These are phyloP conservation scores for Oeneis ivallda DNA, from an alignment of 2,888 invertebrate species.

Conservation along the genomic window DNA sequence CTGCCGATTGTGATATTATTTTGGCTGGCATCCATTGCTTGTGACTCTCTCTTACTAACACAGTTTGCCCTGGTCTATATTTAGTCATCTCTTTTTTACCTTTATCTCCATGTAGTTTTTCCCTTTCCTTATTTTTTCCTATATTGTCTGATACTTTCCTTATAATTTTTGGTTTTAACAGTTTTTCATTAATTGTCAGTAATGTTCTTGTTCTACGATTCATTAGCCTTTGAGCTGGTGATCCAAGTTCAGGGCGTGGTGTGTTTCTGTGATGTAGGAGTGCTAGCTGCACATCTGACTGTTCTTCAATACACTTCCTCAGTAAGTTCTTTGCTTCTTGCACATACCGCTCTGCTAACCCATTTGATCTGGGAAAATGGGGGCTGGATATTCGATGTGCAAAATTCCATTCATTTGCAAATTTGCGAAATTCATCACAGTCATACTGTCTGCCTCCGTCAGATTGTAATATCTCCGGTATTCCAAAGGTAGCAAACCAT, in stretches of 20 bases:
- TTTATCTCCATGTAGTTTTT: background rate
- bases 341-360: background rate
- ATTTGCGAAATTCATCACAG: background rate
- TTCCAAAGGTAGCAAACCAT: background rate
- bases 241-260: slow-evolving; percentile 8
- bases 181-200: background rate
- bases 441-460: background rate
- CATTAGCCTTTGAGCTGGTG: slow-evolving; percentile 5
- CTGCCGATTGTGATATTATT: background rate
- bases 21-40: background rate
- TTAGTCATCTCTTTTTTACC: background rate
- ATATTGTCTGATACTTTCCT: background rate
- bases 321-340: background rate
- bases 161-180: background rate
- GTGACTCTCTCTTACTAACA: background rate
- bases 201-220: slow-evolving; percentile 2
- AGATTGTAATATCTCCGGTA: background rate
- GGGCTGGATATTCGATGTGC: background rate
- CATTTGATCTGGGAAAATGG: slow-evolving; percentile 1
- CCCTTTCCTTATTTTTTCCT: background rate
- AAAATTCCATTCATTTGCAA: background rate
- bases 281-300: slow-evolving; percentile 7
- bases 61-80: background rate
- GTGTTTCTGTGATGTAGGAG: slow-evolving; percentile 15
- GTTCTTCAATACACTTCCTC: slow-evolving; percentile 3